phyloP scores from a whole-genome alignment of 2,113 vertebrate genomes.

The Apteryx owenii region DNA sequence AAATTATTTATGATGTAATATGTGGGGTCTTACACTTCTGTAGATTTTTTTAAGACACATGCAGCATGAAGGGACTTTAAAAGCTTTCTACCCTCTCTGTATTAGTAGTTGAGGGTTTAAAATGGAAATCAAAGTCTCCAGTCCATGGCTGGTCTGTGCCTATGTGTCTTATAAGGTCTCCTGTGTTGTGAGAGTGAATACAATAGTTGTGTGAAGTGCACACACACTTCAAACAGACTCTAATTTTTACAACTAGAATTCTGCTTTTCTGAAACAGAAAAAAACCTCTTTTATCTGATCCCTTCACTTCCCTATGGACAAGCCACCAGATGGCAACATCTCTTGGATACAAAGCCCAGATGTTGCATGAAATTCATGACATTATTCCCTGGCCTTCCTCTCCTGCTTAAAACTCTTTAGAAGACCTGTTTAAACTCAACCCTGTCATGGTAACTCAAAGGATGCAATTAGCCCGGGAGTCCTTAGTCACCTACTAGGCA shows the following conservation, averaged over 20 bases:
- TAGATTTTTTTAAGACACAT: neutral
- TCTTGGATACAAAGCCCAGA: neutral
- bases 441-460: neutral
- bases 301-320: neutral
- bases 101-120: neutral
- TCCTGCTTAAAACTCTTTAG: neutral
- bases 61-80: neutral
- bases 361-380: neutral
- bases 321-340: neutral
- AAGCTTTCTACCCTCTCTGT: neutral
- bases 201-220: neutral
- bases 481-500: neutral
- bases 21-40: neutral
- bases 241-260: neutral
- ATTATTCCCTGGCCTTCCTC: neutral
- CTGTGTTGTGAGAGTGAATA: neutral
- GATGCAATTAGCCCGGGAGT: neutral
- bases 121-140: neutral
- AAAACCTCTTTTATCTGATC: neutral
- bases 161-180: neutral
- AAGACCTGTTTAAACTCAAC: neutral
- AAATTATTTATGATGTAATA: slow-evolving; percentile 2
- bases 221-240: neutral
- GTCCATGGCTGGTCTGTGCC: neutral
- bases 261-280: neutral